Base-by-base conservation (phyloP, 2,113 vertebrate species). In the Eulemur rufifrons region DNA sequence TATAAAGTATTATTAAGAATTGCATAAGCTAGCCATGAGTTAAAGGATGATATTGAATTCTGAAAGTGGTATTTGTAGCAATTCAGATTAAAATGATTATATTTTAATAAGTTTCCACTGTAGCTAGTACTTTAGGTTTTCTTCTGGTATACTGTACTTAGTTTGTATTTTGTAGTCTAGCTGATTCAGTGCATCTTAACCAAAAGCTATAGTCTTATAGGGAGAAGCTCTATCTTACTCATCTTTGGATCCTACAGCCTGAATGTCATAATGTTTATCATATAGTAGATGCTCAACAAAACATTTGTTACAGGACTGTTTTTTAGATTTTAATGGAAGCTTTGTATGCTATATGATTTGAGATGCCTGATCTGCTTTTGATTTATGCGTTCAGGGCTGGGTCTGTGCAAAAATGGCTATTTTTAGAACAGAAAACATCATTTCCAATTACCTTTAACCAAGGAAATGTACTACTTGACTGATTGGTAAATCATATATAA, bases 391-490 rank as follows among this genome's bases (percentile, higher is more conserved):
- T 93, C 23, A 74, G 42, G 47, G 45, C 23, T 83, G 50, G 14
- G 66, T 69, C 56, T 92, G 9, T 34, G n/a, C 42, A 64, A 76
- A 93, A 88, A 23, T 27, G 4, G 37, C 61, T 73, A 23, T 6
- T 32, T 93, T 98, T 95, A 86, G 73, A 95, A 91, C 23, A 27
- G 83, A 61, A 50, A 93, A 78, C 5, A 80, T 25, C 25, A 84
- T 94, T 76, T 18, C 5, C 84, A 86, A 7, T 88, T 95, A 78
- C 47, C 39, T 97, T 97, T 76, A 93, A 34, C 63, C 52, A 91
- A 83, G 37, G 52, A 89, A n/a, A 1, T 95, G 2, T 61, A 23
- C 86, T 96, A 63, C 47, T 94, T 97, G 91, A 77, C 76, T 82
- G 63, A 80, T 14, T 80, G 63, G 83, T 76, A 89, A 56, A 63